Evolutionary conservation across 2,888 invertebrate genomes (phyloP).

Genomic region (Xanthia icteritia): DNA sequence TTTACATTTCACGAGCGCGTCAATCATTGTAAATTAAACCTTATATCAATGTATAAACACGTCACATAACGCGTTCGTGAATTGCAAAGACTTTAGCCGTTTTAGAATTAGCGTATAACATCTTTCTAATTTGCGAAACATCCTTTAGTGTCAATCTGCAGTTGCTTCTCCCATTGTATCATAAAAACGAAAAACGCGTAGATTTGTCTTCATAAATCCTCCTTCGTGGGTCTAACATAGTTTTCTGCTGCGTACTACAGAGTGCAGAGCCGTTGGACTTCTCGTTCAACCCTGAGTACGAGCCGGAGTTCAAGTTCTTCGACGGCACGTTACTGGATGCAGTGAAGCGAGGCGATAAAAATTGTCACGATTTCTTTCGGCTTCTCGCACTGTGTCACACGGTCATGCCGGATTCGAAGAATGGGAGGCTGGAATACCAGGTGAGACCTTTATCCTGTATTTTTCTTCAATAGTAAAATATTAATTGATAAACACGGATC

Average conservation of each 20-base stretch:
- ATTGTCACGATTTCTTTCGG: conserved; percentile 97
- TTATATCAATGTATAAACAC: conserved; percentile 32
- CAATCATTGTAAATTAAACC: conserved; percentile 39
- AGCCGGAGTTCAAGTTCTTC: conserved; percentile 98
- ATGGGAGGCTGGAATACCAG: conserved; percentile 95
- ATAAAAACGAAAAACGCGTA: conserved; percentile 48
- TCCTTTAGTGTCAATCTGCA: conserved; percentile 41
- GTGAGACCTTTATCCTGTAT: conserved; percentile 67
- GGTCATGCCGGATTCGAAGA: conserved; percentile 98
- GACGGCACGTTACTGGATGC: conserved; percentile 96
- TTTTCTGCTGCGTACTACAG: conserved; percentile 83
- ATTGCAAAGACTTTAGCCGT: conserved; percentile 12
- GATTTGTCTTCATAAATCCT: conserved; percentile 54
- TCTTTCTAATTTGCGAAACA: conserved; percentile 49
- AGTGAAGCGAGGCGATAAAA: conserved; percentile 93
- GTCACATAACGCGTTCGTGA: conserved; percentile 20
- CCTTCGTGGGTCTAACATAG: conserved; percentile 27
- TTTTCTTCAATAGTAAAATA: neutral
- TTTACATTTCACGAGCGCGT: conserved; percentile 36
- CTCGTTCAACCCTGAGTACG: conserved; percentile 97
- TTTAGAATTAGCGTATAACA: conserved; percentile 48
- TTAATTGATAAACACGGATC: neutral
- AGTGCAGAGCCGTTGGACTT: conserved; percentile 96
- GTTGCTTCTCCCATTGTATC: conserved; percentile 55
- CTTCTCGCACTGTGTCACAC: conserved; percentile 99